Evolutionary conservation across 2,113 vertebrate genomes (phyloP).

Genomic region (Prunella fulvescens): DNA sequence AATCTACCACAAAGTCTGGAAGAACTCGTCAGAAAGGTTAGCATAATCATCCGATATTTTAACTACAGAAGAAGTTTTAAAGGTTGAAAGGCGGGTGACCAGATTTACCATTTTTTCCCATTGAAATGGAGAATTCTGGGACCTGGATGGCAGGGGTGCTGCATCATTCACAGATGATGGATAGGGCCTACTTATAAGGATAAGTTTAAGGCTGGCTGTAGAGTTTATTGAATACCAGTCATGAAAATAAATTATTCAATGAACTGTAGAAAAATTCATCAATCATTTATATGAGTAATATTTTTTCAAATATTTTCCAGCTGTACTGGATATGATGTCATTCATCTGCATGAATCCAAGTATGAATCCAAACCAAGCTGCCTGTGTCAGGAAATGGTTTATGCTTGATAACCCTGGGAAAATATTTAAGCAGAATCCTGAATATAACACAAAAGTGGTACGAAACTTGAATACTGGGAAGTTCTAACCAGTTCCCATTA

Average conservation of each 20-base stretch:
- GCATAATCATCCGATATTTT: not conserved
- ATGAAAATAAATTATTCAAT: constrained; percentile 24
- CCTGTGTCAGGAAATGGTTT: not conserved
- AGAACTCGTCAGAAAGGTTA: not conserved
- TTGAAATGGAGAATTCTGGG: not conserved
- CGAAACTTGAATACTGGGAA: not conserved
- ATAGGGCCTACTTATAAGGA: not conserved
- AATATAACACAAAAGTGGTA: not conserved
- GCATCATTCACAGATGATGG: not conserved
- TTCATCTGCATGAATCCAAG: not conserved
- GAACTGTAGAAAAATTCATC: not conserved
- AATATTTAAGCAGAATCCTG: not conserved
- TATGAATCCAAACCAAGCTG: not conserved
- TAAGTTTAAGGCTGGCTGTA: not conserved
- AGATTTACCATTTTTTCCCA: not conserved
- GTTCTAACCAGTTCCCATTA: not conserved
- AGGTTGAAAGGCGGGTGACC: not conserved
- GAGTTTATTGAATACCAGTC: not conserved
- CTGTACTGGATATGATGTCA: not conserved
- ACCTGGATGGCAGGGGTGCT: not conserved
- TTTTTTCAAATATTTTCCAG: not conserved
- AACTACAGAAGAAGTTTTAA: not conserved
- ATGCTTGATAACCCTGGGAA: not conserved
- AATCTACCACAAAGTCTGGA: not conserved
- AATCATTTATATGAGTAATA: not conserved